phyloP scores from a whole-genome alignment of 2,113 vertebrate genomes.

The Hemiscyllium ocellatum region DNA sequence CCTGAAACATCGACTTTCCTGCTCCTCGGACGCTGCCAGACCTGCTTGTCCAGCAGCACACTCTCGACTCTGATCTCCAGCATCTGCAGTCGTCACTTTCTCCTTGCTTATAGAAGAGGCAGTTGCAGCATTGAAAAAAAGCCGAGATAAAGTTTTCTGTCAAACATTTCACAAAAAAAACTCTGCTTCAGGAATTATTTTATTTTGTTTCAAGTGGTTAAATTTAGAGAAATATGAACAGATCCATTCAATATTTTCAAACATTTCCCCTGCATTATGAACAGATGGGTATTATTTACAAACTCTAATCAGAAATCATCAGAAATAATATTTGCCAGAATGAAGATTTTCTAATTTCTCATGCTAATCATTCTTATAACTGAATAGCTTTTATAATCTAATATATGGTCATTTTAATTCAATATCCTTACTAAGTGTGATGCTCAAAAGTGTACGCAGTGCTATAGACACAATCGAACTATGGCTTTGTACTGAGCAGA shows the following conservation, averaged over 20 bases:
- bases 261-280: too few species aligned
- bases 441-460: background rate
- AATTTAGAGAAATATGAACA: background rate
- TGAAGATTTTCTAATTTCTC: background rate
- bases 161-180: background rate
- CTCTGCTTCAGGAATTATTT: background rate
- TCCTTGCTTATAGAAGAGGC: background rate
- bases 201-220: background rate
- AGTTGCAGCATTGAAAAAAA: background rate
- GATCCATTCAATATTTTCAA: background rate
- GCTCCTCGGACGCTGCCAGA: too few species aligned
- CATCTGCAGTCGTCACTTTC: too few species aligned
- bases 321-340: background rate
- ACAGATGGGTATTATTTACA: background rate
- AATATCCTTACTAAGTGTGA: background rate
- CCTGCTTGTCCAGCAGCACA: too few species aligned
- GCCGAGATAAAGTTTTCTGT: background rate
- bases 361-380: background rate
- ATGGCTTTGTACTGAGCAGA: background rate
- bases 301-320: background rate
- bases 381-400: too few species aligned
- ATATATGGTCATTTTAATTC: background rate
- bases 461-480: background rate
- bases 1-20: too few species aligned
- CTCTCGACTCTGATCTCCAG: too few species aligned